Conservation (phyloP, 2,888 invertebrate species). For the Pocota personata region DNA sequence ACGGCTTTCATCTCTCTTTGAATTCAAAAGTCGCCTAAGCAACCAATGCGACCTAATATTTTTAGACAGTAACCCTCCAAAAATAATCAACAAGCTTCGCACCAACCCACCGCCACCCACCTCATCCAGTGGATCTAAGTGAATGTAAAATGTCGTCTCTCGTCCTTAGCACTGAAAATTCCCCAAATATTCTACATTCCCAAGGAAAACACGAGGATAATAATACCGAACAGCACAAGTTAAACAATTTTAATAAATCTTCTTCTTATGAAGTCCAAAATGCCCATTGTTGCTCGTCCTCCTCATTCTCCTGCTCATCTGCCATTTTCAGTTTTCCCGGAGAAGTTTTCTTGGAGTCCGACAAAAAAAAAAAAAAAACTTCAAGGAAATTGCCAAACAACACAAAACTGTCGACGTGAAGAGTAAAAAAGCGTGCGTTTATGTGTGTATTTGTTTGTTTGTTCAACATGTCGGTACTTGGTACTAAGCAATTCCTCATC, state of each 20-base stretch:
- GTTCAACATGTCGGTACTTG: constrained; percentile 10
- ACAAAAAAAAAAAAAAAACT: constrained; percentile 13
- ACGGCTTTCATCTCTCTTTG: neutral
- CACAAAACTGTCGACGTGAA: constrained; percentile 51
- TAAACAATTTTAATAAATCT: constrained; percentile 67
- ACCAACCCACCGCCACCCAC: neutral
- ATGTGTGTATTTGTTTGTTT: constrained; percentile 27
- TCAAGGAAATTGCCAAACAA: constrained; percentile 59
- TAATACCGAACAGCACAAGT: constrained; percentile 52
- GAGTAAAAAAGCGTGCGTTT: constrained; percentile 47
- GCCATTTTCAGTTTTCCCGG: constrained; percentile 14
- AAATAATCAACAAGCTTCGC: constrained; percentile 14
- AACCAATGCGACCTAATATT: constrained; percentile 12
- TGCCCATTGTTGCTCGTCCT: constrained; percentile 52
- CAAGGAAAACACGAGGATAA: constrained; percentile 5
- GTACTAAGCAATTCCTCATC: constrained; percentile 15
- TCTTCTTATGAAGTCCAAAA: constrained; percentile 54
- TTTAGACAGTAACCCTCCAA: neutral
- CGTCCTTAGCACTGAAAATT: constrained; percentile 8
- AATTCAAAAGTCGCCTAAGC: neutral
- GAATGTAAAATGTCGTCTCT: constrained; percentile 26
- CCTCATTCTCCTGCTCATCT: neutral
- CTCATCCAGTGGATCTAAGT: neutral
- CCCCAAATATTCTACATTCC: constrained; percentile 13
- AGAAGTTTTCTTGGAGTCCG: constrained; percentile 19